Conservation (phyloP, 2,797 vertebrate genomes). For the Benthosema pterotum region DNA sequence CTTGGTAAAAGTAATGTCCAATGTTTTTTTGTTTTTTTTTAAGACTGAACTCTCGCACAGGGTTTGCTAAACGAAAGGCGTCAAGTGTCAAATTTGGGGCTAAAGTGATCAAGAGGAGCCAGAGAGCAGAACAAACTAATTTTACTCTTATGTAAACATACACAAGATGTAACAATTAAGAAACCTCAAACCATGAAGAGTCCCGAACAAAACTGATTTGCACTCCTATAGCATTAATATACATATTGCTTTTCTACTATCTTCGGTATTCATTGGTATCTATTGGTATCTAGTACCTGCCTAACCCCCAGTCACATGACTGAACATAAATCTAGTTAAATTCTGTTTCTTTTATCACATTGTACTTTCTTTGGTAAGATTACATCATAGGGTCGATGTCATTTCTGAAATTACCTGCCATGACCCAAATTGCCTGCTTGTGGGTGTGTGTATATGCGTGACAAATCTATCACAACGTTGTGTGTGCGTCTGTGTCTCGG, state of each 20-base stretch:
- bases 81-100: neutral
- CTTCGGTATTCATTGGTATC: constrained; percentile 20
- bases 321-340: constrained; percentile 22
- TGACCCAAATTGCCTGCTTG: constrained; percentile 13
- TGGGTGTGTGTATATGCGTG: constrained; percentile 8
- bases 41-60: neutral
- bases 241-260: constrained; percentile 32
- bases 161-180: too few relatives aligned
- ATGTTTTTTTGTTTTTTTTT: too few relatives aligned
- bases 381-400: neutral
- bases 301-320: constrained; percentile 25
- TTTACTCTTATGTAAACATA: too few relatives aligned
- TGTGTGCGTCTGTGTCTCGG: constrained; percentile 41
- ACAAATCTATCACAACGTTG: constrained; percentile 11
- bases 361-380: constrained; percentile 3
- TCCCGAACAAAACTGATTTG: constrained; percentile 57
- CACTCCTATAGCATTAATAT: constrained; percentile 46
- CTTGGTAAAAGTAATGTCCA: too few relatives aligned
- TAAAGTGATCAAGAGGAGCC: neutral
- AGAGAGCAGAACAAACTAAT: too few relatives aligned
- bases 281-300: constrained; percentile 30
- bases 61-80: neutral
- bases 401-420: constrained; percentile 26
- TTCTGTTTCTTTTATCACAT: neutral
- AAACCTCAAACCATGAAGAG: neutral